phyloP scores from a whole-genome alignment of 1,140 invertebrate genomes.

The Drusus annulatus region DNA sequence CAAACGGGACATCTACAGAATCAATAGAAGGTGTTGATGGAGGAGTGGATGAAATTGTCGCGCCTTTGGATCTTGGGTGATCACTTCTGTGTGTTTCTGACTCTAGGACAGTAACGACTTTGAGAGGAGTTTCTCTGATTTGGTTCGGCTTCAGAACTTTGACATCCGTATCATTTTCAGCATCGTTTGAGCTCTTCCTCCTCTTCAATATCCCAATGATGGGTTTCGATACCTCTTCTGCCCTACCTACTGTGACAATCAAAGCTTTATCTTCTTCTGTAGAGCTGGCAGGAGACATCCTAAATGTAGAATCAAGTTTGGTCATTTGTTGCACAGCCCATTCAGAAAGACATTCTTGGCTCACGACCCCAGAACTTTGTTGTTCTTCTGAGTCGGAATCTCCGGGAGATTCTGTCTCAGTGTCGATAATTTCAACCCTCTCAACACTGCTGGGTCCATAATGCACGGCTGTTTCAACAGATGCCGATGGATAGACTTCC shows the following conservation, averaged over 20 bases:
- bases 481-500: slow-evolving; percentile 65
- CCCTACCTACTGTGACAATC: slow-evolving; percentile 60
- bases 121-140: slow-evolving; percentile 36
- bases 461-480: slow-evolving; percentile 63
- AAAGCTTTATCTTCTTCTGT: slow-evolving; percentile 61
- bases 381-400: slow-evolving; percentile 73
- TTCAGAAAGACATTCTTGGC: slow-evolving; percentile 63
- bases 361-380: slow-evolving; percentile 52
- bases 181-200: slow-evolving; percentile 49
- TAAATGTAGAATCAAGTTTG: slow-evolving; percentile 46
- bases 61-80: neutral
- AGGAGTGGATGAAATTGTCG: slow-evolving; percentile 43
- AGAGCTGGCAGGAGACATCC: slow-evolving; percentile 3
- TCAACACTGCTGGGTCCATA: slow-evolving; percentile 65
- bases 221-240: slow-evolving; percentile 64
- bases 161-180: slow-evolving; percentile 45
- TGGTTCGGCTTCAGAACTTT: slow-evolving; percentile 44
- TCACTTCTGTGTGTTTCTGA: neutral
- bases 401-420: slow-evolving; percentile 71
- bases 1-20: slow-evolving; percentile 22
- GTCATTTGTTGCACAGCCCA: slow-evolving; percentile 53
- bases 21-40: slow-evolving; percentile 50
- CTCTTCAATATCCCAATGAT: slow-evolving; percentile 66
- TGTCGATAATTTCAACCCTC: slow-evolving; percentile 72
- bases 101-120: slow-evolving; percentile 52